Conservation (phyloP, 2,888 invertebrate genomes). For the Eristalis pertinax region DNA sequence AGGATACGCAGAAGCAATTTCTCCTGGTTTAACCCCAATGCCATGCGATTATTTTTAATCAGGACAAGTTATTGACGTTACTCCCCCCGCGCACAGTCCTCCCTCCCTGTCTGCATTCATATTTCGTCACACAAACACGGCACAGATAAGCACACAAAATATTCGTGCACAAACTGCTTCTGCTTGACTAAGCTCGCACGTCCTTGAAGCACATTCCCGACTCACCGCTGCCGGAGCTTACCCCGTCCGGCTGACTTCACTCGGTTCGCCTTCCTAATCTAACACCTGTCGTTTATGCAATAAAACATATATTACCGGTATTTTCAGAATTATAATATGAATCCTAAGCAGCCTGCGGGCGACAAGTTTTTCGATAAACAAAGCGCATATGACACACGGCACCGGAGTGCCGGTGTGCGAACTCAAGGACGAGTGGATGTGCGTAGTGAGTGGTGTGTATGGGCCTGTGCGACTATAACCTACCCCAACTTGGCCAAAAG, state of each 20-base stretch:
- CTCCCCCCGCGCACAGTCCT: not conserved
- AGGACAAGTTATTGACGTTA: not conserved
- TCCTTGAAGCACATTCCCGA: conserved; percentile 49
- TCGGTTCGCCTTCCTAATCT: conserved; percentile 27
- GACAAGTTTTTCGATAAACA: conserved; percentile 65
- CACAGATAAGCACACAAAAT: not conserved
- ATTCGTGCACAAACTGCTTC: conserved; percentile 1
- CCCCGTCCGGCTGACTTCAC: conserved; percentile 7
- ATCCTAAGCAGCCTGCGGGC: conserved; percentile 56
- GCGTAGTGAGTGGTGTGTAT: not conserved
- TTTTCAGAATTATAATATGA: conserved; percentile 59
- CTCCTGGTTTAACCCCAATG: conserved; percentile 16
- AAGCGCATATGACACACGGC: conserved; percentile 47
- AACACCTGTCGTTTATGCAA: conserved; percentile 62
- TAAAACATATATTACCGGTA: conserved; percentile 57
- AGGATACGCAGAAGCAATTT: not conserved
- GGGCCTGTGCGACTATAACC: conserved; percentile 33
- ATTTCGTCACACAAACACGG: conserved; percentile 1
- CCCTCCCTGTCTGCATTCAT: conserved; percentile 11
- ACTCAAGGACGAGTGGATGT: not conserved
- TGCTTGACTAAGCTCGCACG: conserved; percentile 10
- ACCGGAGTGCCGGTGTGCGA: not conserved
- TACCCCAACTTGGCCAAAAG: conserved; percentile 24
- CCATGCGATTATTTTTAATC: conserved; percentile 28
- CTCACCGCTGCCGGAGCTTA: not conserved